Evolutionary conservation across 2,113 vertebrate species (phyloP).

Genomic region (Perognathus longimembris): DNA sequence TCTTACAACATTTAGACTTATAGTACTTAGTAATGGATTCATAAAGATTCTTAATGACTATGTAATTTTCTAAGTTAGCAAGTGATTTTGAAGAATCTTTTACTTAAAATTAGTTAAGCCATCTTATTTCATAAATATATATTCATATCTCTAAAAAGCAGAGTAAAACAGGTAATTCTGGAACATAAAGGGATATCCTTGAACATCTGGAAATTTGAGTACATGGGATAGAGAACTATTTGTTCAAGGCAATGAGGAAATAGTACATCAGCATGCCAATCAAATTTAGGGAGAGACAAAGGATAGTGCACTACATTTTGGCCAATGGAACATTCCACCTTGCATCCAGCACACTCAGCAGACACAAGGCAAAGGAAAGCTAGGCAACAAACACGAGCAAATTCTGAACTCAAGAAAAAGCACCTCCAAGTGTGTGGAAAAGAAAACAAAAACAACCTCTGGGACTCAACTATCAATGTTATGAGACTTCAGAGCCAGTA

Average conservation of each 20-base stretch:
- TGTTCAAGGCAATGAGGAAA: slow-evolving; percentile 43
- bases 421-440: slow-evolving; percentile 30
- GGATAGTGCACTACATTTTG: not conserved
- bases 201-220: not conserved
- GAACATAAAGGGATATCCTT: not conserved
- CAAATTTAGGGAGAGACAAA: not conserved
- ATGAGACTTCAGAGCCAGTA: slow-evolving; percentile 83
- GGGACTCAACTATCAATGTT: slow-evolving; percentile 4
- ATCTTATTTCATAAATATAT: not conserved
- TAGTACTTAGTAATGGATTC: too few species aligned
- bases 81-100: not conserved
- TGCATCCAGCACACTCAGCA: not conserved
- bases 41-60: slow-evolving; percentile 13
- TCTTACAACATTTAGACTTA: slow-evolving; percentile 1
- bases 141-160: slow-evolving; percentile 9
- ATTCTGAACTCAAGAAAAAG: slow-evolving; percentile 9
- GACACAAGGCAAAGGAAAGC: not conserved
- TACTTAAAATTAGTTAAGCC: slow-evolving; percentile 29
- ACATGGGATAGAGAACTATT: not conserved
- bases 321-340: slow-evolving; percentile 19
- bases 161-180: not conserved
- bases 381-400: too few species aligned
- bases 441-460: not conserved
- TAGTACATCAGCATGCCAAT: not conserved
- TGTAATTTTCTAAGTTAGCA: not conserved